Percentiles rank a stretch among this genome's conserved stretches.
phyloP scores from a whole-genome alignment of 2,888 invertebrate species.

The Hylaea fasciaria region DNA sequence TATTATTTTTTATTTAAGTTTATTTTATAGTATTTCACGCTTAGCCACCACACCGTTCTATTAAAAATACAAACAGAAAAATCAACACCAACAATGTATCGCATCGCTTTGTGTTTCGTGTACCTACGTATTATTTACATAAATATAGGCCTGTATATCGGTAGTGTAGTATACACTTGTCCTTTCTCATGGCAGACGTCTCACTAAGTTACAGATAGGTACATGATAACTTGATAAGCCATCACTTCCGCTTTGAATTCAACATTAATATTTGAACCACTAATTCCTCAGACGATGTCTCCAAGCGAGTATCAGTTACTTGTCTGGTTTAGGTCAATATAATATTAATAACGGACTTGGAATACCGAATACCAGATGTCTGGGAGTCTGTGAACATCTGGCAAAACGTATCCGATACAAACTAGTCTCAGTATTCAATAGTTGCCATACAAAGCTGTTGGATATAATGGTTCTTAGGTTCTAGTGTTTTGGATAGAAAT shows the following conservation, averaged over 20 bases:
- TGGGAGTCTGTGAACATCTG: slow-evolving; percentile 10
- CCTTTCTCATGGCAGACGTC: not conserved
- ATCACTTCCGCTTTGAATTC: not conserved
- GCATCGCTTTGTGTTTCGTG: not conserved
- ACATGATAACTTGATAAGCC: not conserved
- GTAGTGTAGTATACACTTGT: no score
- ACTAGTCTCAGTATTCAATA: not conserved
- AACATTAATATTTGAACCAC: slow-evolving; percentile 5
- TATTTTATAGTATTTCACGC: no score
- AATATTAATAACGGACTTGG: slow-evolving; percentile 11
- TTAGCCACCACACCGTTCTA: no score
- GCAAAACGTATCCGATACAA: not conserved
- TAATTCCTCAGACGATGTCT: not conserved
- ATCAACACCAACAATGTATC: no score
- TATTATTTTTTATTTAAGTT: no score
- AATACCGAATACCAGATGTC: not conserved
- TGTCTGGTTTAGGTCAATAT: slow-evolving; percentile 9
- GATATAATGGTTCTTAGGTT: not conserved
- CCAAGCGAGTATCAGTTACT: slow-evolving; percentile 4
- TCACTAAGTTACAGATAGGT: not conserved
- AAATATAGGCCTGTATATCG: no score
- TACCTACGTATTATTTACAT: no score
- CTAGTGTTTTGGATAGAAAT: no score
- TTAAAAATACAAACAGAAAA: no score
- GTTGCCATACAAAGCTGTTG: not conserved